These are phyloP conservation scores for Orientallactaga sibirica DNA, from an alignment of 2,797 vertebrate species.

Conservation along the genomic window DNA sequence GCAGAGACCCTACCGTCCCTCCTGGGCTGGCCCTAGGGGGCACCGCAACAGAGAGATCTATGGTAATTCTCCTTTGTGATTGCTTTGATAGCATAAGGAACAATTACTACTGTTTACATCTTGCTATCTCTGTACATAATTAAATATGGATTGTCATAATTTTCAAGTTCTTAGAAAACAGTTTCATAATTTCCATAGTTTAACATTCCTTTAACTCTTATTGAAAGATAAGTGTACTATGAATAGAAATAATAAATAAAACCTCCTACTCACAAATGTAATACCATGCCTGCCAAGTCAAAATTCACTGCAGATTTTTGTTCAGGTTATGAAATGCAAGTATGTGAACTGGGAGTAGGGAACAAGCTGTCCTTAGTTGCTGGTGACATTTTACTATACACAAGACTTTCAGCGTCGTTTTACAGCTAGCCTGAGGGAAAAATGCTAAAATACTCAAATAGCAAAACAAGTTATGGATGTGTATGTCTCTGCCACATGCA, in stretches of 20 bases:
- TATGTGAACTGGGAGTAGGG: conserved; percentile 63
- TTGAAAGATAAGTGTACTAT: background rate
- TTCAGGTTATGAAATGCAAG: conserved; percentile 76
- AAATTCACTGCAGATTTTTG: conserved; percentile 64
- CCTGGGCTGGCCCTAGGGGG: too few species aligned
- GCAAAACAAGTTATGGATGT: background rate
- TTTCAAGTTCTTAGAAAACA: conserved; percentile 26
- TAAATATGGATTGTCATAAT: conserved; percentile 2
- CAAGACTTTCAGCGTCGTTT: conserved; percentile 40
- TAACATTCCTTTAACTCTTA: background rate
- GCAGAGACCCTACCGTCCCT: too few species aligned
- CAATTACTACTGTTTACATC: background rate
- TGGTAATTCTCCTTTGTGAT: background rate
- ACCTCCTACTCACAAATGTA: conserved; percentile 29
- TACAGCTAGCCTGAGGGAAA: conserved; percentile 52
- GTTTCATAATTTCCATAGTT: conserved; percentile 51
- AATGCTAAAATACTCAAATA: conserved; percentile 70
- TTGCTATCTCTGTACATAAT: background rate
- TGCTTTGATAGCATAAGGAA: background rate
- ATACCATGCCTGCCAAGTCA: conserved; percentile 5
- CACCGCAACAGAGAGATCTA: background rate
- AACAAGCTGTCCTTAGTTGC: conserved; percentile 67
- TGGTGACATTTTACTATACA: conserved; percentile 72
- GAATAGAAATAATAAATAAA: conserved; percentile 51
- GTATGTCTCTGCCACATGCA: background rate